Percentiles rank a stretch among this genome's conserved stretches.
Evolutionary conservation across 1,140 invertebrate species (phyloP).

Genomic region (Holcopasites calliopsidis): DNA sequence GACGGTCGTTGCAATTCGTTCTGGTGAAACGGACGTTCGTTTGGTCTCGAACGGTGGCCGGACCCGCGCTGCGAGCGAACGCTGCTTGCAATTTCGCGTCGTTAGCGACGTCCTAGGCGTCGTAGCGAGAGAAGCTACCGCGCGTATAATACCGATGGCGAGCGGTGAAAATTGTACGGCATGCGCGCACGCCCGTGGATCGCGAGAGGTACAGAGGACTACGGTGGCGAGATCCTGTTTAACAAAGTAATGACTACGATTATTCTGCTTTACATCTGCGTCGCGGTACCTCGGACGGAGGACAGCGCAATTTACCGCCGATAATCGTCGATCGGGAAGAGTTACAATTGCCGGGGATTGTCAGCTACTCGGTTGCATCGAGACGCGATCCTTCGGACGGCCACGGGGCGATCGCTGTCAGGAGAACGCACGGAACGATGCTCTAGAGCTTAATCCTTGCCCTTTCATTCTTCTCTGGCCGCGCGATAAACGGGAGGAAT

Average conservation of each 20-base stretch:
- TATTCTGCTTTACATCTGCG: conserved; percentile 58
- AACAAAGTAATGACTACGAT: conserved; percentile 64
- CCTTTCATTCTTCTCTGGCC: neutral
- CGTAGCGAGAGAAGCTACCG: neutral
- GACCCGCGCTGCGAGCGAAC: too few relatives aligned
- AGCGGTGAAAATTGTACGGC: conserved; percentile 63
- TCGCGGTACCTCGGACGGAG: neutral
- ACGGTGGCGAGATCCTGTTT: conserved; percentile 57
- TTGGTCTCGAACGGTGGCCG: neutral
- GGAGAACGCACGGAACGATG: neutral
- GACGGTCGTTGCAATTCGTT: conserved; percentile 44
- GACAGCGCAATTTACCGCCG: conserved; percentile 51
- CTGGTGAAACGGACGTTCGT: conserved; percentile 37
- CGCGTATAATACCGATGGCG: too few relatives aligned
- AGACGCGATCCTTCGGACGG: neutral
- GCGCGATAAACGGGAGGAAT: neutral
- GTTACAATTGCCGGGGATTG: conserved; percentile 50
- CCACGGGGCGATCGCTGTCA: neutral
- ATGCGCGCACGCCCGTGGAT: conserved; percentile 46
- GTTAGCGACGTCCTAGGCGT: conserved; percentile 45
- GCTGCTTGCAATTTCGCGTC: conserved; percentile 56
- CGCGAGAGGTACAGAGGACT: neutral
- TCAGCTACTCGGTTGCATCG: conserved; percentile 37
- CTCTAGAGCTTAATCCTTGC: neutral
- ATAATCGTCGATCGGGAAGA: conserved; percentile 58